Evolutionary conservation across 2,888 invertebrate genomes (phyloP), one percentile per base, ranked within the genome.

Genomic region (Metacarcinus magister): DNA sequence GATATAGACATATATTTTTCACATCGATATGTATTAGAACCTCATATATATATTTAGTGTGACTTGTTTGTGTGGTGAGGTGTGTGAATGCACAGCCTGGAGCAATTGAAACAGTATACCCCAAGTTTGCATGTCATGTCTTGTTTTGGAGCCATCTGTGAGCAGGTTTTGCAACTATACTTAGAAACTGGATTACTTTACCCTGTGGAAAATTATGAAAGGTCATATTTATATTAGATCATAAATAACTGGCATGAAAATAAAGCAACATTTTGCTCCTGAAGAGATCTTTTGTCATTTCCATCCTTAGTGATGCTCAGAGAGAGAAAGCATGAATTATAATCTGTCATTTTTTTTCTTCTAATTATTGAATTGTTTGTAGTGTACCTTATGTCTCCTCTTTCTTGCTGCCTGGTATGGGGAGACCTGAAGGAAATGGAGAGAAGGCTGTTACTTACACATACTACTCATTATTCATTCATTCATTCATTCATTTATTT

Each of bases 1-100:
- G 67, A 67, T 91, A 91, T 90, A 95, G 90, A 48, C 60, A 95
- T 95, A 95, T 95, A 95, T 95, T 94, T 94, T 95, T 95, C 94
- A 95, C 94, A 95, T 95, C 43, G 43, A 43, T 91, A 90, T 95
- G 94, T 67, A 91, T 39, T 91, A 89, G 94, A 54, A 92, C 60
- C 92, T 92, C 46, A 92, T 92, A 92, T 60, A 92, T 95, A 95
- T 95, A 90, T 89, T 89, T n/a, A 90, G 89, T 90, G 90, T 94
- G 94, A 92, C 92, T 92, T 92, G 91, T 92, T 92, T 54, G 92
- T 92, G 92, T 60, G n/a, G 92, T 92, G 92, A 92, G 92, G 54
- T 92, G 92, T 92, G 92, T 54, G 28, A 54, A 28, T 44, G 54
- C 54, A 54, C 92, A 54, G 44, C 92, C 46, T 39, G 48, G 92